These are phyloP conservation scores for Ceratosolen fusciceps DNA, from an alignment of 1,140 invertebrate species.

Conservation along the genomic window DNA sequence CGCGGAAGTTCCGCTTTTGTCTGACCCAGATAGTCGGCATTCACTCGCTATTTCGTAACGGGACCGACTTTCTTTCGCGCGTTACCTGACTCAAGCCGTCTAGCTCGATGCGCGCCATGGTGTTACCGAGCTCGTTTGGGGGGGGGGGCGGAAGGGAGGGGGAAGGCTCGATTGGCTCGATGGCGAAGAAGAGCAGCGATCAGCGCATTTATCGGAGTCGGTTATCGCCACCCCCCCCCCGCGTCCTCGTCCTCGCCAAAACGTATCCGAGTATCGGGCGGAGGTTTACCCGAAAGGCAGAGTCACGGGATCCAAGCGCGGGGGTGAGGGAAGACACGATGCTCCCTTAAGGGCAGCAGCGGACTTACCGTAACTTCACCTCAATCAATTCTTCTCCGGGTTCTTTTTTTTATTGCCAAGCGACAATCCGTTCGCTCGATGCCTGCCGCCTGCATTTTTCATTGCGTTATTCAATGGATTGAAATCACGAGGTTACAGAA, in stretches of 20 bases:
- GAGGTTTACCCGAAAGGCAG: no score
- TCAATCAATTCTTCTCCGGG: no score
- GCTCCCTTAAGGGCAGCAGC: neutral
- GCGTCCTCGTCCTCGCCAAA: no score
- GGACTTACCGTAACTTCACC: no score
- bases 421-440: no score
- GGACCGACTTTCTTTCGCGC: constrained; percentile 67
- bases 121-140: neutral
- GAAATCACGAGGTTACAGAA: constrained; percentile 7
- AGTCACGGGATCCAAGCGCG: neutral
- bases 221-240: neutral
- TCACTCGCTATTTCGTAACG: constrained; percentile 71
- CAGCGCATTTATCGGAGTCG: neutral
- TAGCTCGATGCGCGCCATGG: neutral
- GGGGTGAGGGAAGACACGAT: neutral
- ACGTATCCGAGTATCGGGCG: no score
- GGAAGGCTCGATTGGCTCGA: neutral
- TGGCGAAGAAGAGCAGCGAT: neutral
- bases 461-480: neutral
- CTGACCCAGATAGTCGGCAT: constrained; percentile 68
- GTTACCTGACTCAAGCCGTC: constrained; percentile 11
- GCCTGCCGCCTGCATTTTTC: neutral
- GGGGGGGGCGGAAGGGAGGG: neutral
- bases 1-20: constrained; percentile 68
- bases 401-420: no score